Evolutionary conservation across 2,797 vertebrate genomes (phyloP), one percentile per base, ranked within the genome.

Genomic region (Rachycentron canadum): DNA sequence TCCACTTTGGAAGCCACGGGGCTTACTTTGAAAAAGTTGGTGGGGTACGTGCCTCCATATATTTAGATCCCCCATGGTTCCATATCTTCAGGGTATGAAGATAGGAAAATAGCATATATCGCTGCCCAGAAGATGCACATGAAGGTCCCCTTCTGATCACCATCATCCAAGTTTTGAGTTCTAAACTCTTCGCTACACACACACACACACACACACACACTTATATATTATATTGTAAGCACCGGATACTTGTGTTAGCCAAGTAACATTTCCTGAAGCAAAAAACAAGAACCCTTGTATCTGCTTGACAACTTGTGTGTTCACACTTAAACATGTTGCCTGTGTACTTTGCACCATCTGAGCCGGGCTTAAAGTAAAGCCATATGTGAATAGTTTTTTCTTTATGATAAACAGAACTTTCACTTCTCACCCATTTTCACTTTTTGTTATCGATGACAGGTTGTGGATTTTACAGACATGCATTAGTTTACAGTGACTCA

Each of bases 1-100:
- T 99, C 70, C 96, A 97, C 93, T 98, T 99, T 12, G 96, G 97
- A 61, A 96, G 94, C 80, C 96, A 97, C 2, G 96, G 97, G 23
- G 96, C 96, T 23, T 98, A 97, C 89, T 99, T 99, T 81, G 98
- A 99, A 76, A 96, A 96, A 90, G 97, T 99, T 0, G 98, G 98
- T 72, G 96, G 97, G 90, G 98, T 99, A 94, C 96, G 97, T 95
- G 26, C 8, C 66, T 19, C 3, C 10, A 6, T 10, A 17, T 56
- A 1, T 13, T 13, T 5, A 1, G 6, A 38, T 59, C 21, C 1
- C 49, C 4, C 32, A 13, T 36, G 5, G 47, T 36, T 32, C 21
- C 3, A 1, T 28, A 4, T 13, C 16, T 40, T 17, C 12, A 45
- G 38, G 6, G 30, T 41, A 28, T 45, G 3, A 61, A 13, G 9